Conservation (phyloP, 92 coral and sea anemone species). For the Zoanthus solanderi region DNA sequence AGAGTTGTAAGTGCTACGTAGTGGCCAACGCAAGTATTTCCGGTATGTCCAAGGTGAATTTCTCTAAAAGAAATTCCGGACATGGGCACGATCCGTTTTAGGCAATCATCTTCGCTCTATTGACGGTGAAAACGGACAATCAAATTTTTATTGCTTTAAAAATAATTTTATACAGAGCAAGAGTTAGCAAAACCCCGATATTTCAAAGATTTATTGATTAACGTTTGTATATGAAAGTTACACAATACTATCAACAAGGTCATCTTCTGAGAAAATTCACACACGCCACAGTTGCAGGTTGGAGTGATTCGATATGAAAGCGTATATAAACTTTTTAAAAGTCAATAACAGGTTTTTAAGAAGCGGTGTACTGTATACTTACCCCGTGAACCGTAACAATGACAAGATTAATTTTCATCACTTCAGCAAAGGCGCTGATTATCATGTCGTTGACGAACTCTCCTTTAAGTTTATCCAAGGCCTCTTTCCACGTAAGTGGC, state of each 20-base stretch:
- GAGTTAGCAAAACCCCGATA: neutral
- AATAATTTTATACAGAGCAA: neutral
- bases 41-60: conserved; percentile 20
- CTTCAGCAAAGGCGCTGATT: conserved; percentile 50
- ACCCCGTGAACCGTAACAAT: conserved; percentile 50
- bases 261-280: conserved; percentile 1
- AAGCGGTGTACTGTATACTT: conserved; percentile 9
- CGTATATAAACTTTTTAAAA: conserved; percentile 4
- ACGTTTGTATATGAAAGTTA: conserved; percentile 1
- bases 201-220: neutral
- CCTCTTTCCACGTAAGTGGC: conserved; percentile 54
- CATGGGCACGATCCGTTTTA: conserved; percentile 16
- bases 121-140: conserved; percentile 3
- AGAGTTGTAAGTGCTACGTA: conserved; percentile 11
- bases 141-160: neutral
- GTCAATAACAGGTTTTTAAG: neutral
- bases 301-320: conserved; percentile 1
- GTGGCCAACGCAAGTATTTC: conserved; percentile 6
- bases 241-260: conserved; percentile 4
- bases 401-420: conserved; percentile 39
- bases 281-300: neutral
- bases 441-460: conserved; percentile 51
- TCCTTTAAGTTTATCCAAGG: conserved; percentile 44
- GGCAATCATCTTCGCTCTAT: conserved; percentile 25
- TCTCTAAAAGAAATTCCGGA: conserved; percentile 12